Base-by-base conservation (phyloP, 2,797 vertebrate species). In the Triplophysa bombifrons region DNA sequence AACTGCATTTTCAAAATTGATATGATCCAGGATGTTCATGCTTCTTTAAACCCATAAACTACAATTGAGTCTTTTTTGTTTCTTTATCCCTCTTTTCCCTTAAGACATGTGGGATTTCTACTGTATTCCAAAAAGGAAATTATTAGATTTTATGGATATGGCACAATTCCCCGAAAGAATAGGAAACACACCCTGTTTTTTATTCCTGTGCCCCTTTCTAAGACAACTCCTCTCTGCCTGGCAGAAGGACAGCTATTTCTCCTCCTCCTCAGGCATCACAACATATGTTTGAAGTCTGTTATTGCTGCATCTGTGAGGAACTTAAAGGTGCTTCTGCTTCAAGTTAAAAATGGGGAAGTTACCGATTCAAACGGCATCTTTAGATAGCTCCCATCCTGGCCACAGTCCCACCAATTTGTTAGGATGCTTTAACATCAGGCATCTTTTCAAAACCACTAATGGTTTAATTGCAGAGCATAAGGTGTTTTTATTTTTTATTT, bases 121-220 rank as follows among this genome's bases (percentile, higher is more conserved):
- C 79, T 80, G 58, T 80, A 87, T 86, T 92, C 88, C 87, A 89
- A 87, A 92, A 85, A 92, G 92, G 90, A 93, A 93, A 92, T 92
- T 86, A 91, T 93, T 92, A 88, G 90, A 92, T 93, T 91, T 89
- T 77, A 91, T 91, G 30, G 89, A 90, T 90, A 90, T 89, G 86
- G 90, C 86, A 91, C 86, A 82, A 82, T 84, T 91, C 93, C 89
- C 89, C 88, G 85, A 87, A 90, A 84, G 81, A 84, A 84, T 83
- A 85, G 38, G 83, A 91, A 92, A 88, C 86, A 84, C 86, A 85
- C 38, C 51, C 76, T 79, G 85, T 91, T 84, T 86, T 22, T 87
- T 84, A 22, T 75, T 25, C 83, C 76, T 84, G 72, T 66, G 79
- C 86, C 82, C n/a, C 87, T 85, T 92, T 90, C 88, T 90, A 88